Evolutionary conservation across 2,888 invertebrate species (phyloP), one percentile per base, ranked within the genome.

Genomic region (Emesis castigata): DNA sequence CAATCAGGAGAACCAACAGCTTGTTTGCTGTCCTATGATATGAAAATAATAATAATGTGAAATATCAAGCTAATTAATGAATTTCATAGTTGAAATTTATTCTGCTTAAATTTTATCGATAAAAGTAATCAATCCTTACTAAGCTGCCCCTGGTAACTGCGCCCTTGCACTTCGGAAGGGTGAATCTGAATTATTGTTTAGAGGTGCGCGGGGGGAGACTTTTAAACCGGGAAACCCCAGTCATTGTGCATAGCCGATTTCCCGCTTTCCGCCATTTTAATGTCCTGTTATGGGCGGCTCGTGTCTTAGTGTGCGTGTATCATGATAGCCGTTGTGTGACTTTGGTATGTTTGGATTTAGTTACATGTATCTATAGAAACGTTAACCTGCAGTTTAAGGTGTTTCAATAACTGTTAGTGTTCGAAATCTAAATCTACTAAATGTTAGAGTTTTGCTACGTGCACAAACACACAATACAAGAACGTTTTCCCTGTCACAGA

Each of bases 91-190:
- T n/a, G 0, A 20, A 56, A 4, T 56, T 20, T 9, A 11, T 22
- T 3, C 6, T 44, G 44, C n/a, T 44, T 1, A n/a, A 39, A 44
- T n/a, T 14, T 70, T 61, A 66, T 71, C 71, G 53, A 31, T 78
- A 44, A 68, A 79, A 26, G 14, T 16, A 56, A 53, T 83, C 82
- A 92, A 89, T 86, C 90, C 86, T 93, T 92, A 90, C 20, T 22
- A 70, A 75, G 81, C 81, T 91, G 92, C 93, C 94, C 93, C 91
- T 92, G 81, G 90, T 93, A 92, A 94, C 93, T 94, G 94, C 94
- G 95, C 95, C 95, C 95, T 95, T 95, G 95, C 95, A 95, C 95
- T 95, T 94, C 93, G 93, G 93, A 93, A 94, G 95, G 95, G 95
- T 94, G 92, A 94, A 94, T 92, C 93, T 95, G 94, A 95, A 95